Percentiles rank a stretch among this genome's conserved stretches.
Evolutionary conservation across 92 coral and sea anemone species (phyloP).

Genomic region (Ricordea florida): DNA sequence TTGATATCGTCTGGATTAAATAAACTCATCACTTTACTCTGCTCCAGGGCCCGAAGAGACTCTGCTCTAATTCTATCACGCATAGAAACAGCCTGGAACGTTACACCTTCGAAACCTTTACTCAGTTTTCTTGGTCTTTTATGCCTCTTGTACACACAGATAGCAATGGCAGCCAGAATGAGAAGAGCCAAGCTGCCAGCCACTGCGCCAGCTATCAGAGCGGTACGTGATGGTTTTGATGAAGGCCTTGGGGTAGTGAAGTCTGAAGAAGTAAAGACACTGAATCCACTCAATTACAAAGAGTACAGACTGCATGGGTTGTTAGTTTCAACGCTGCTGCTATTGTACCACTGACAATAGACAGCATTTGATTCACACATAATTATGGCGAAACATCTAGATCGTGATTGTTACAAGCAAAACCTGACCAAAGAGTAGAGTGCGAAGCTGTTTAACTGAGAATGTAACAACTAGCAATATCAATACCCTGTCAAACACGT

Average conservation of each 20-base stretch:
- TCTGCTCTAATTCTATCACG: constrained; percentile 86
- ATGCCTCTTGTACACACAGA: constrained; percentile 6
- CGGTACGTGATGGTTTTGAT: not conserved
- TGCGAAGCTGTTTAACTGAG: too few relatives aligned
- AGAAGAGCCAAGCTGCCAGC: constrained; percentile 14
- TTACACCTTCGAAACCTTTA: constrained; percentile 61
- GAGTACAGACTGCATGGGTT: not conserved
- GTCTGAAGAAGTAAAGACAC: not conserved
- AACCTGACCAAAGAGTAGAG: too few relatives aligned
- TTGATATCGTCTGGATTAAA: constrained; percentile 80
- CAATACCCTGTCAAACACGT: too few relatives aligned
- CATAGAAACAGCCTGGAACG: constrained; percentile 84
- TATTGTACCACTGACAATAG: not conserved
- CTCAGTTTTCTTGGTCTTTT: not conserved
- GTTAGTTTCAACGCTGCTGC: not conserved
- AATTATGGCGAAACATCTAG: too few relatives aligned
- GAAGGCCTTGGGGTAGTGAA: constrained; percentile 11
- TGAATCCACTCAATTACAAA: not conserved
- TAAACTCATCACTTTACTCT: constrained; percentile 72
- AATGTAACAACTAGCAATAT: too few relatives aligned
- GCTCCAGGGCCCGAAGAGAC: constrained; percentile 78
- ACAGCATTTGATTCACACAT: not conserved
- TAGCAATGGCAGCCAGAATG: not conserved
- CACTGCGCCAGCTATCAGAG: constrained; percentile 23
- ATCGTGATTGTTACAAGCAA: too few relatives aligned